Evolutionary conservation across 35 echinoderm and acorn worm species (phyloP).

Genomic region (Amphiura filiformis): DNA sequence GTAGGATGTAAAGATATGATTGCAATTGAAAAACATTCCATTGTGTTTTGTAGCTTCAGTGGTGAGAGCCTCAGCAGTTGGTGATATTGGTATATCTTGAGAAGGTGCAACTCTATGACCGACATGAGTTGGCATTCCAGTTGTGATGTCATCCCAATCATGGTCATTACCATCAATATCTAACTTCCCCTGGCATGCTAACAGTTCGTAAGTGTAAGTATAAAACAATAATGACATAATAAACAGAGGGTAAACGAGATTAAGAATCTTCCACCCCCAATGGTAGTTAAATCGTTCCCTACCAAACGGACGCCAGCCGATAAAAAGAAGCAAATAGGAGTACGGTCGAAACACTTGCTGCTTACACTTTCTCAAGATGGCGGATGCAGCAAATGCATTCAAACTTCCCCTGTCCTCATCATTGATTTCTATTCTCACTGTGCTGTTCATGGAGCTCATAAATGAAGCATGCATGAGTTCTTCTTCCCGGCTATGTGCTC

Average conservation of each 20-base stretch:
- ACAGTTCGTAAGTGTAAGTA: slow-evolving; percentile 26
- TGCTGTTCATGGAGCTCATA: not conserved
- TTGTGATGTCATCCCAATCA: not conserved
- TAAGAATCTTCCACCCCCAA: slow-evolving; percentile 12
- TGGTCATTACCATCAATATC: not conserved
- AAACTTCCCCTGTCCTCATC: slow-evolving; percentile 4
- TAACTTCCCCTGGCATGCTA: slow-evolving; percentile 29
- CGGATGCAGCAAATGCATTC: slow-evolving; percentile 3
- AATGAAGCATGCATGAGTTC: not conserved
- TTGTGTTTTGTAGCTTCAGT: not conserved
- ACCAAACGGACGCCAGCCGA: slow-evolving; percentile 51
- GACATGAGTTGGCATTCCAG: not conserved
- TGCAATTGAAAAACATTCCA: slow-evolving; percentile 1
- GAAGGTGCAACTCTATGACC: not conserved
- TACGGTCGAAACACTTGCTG: slow-evolving; percentile 52
- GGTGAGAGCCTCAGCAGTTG: not conserved
- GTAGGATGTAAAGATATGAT: slow-evolving; percentile 24
- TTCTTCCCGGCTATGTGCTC: not conserved
- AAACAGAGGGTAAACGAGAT: slow-evolving; percentile 37
- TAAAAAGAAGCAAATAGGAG: slow-evolving; percentile 35
- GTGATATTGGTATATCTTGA: too few species aligned
- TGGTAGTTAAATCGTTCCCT: slow-evolving; percentile 36
- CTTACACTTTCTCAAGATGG: slow-evolving; percentile 32
- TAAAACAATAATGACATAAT: slow-evolving; percentile 24
- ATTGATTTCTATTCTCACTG: slow-evolving; percentile 22